Evolutionary conservation across 2,797 vertebrate genomes (phyloP).

Genomic region (Toxotes lorentzi): DNA sequence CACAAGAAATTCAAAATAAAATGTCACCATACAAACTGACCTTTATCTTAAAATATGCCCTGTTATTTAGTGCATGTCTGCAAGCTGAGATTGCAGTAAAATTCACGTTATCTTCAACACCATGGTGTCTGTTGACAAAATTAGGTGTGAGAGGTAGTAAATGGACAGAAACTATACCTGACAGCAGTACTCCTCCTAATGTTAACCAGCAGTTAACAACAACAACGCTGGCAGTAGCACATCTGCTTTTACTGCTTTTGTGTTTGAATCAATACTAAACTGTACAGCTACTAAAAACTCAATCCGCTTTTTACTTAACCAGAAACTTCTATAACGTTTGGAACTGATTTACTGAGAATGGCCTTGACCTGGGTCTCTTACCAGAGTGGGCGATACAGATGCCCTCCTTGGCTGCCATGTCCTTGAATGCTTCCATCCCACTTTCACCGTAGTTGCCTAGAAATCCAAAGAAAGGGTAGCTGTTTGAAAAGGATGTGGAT

Average conservation of each 20-base stretch:
- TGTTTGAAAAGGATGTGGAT: neutral
- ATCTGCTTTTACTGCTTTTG: neutral
- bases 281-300: neutral
- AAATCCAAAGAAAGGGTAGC: slow-evolving; percentile 37
- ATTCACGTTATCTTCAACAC: slow-evolving; percentile 7
- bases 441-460: slow-evolving; percentile 98
- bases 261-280: slow-evolving; percentile 20
- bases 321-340: neutral
- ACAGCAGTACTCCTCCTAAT: neutral
- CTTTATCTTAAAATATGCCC: neutral
- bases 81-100: neutral
- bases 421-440: slow-evolving; percentile 99
- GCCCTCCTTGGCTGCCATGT: slow-evolving; percentile 97
- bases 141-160: slow-evolving; percentile 7
- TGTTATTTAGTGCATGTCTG: slow-evolving; percentile 2
- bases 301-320: neutral
- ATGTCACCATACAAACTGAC: neutral
- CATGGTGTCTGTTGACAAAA: slow-evolving; percentile 1
- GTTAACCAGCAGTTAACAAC: slow-evolving; percentile 6
- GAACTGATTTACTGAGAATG: neutral
- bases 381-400: slow-evolving; percentile 99
- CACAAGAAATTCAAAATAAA: neutral
- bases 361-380: slow-evolving; percentile 52
- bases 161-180: neutral
- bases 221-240: neutral